These are phyloP conservation scores for Ischnus inquisitorius DNA, from an alignment of 2,888 invertebrate species.

Conservation along the genomic window DNA sequence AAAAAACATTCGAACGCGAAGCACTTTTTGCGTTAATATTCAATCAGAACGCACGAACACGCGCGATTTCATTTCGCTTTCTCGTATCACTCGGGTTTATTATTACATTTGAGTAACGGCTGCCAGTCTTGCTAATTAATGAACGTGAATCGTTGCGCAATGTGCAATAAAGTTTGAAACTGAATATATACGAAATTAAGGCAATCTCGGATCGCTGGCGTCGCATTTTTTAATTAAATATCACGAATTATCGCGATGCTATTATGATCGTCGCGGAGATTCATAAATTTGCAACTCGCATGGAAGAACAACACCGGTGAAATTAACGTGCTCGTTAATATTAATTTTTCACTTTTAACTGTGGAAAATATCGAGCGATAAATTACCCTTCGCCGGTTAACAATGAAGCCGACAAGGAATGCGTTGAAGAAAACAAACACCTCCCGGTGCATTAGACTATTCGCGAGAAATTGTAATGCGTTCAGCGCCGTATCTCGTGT, in stretches of 20 bases:
- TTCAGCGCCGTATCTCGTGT: no score
- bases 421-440: no score
- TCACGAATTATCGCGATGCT: background rate
- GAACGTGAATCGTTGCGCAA: background rate
- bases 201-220: background rate
- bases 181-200: background rate
- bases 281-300: background rate
- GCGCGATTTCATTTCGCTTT: constrained; percentile 15
- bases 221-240: constrained; percentile 1
- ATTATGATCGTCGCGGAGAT: background rate
- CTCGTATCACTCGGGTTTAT: background rate
- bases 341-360: no score
- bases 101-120: background rate
- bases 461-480: no score
- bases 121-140: constrained; percentile 1
- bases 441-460: no score
- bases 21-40: constrained; percentile 48
- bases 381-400: no score
- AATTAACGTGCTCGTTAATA: background rate
- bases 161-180: background rate
- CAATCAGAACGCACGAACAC: constrained; percentile 47
- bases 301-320: background rate
- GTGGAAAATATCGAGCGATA: no score
- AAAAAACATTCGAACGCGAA: background rate
- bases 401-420: no score